Conservation (phyloP, 2,888 invertebrate genomes). For the Brassicogethes aeneus region DNA sequence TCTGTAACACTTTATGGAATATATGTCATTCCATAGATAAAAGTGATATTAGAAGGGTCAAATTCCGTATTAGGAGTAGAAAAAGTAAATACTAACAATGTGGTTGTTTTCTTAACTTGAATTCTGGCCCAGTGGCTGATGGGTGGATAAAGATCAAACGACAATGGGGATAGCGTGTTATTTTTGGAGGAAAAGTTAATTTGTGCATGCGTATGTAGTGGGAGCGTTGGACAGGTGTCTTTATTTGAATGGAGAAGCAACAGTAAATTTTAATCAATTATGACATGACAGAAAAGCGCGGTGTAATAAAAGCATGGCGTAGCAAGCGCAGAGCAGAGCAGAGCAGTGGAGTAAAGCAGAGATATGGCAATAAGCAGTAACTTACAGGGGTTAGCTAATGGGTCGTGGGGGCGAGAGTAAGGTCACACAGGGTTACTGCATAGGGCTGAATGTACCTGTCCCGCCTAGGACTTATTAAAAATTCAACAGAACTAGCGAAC, state of each 20-base stretch:
- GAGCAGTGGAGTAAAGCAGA: neutral
- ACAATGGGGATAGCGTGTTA: too few relatives aligned
- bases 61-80: too few relatives aligned
- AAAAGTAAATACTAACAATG: too few relatives aligned
- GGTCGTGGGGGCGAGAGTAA: constrained; percentile 12
- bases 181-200: constrained; percentile 1
- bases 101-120: too few relatives aligned
- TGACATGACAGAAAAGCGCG: constrained; percentile 23
- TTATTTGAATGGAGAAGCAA: constrained; percentile 16
- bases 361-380: constrained; percentile 10
- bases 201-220: neutral
- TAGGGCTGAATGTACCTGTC: constrained; percentile 17
- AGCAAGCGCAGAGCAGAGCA: constrained; percentile 2
- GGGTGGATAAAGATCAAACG: too few relatives aligned
- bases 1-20: too few relatives aligned
- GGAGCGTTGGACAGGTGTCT: constrained; percentile 9
- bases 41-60: too few relatives aligned
- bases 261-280: constrained; percentile 26
- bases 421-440: constrained; percentile 15
- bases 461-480: constrained; percentile 22
- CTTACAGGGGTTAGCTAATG: constrained; percentile 18
- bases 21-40: too few relatives aligned
- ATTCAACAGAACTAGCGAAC: constrained; percentile 25
- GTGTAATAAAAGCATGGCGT: constrained; percentile 21
- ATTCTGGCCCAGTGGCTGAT: too few relatives aligned